Evolutionary conservation across 92 coral and sea anemone species (phyloP).

Genomic region (Meandrina meandrites): DNA sequence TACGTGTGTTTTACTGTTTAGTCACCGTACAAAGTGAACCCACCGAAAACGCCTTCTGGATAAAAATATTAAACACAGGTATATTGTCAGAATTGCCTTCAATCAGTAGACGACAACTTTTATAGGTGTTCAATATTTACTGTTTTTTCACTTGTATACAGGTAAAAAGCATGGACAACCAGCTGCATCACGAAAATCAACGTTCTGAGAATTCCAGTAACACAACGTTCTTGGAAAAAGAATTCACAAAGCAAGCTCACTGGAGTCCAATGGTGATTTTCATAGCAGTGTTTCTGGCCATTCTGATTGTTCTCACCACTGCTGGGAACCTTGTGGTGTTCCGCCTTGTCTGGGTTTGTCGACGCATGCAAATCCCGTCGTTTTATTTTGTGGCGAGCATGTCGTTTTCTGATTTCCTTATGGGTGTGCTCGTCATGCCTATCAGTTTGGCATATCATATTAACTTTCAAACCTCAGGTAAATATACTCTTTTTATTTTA

Average conservation of each 20-base stretch:
- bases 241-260: background rate
- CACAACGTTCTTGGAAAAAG: background rate
- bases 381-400: slow-evolving; percentile 68
- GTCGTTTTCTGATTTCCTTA: slow-evolving; percentile 57
- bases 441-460: slow-evolving; percentile 50
- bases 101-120: background rate
- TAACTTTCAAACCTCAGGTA: slow-evolving; percentile 51
- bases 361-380: slow-evolving; percentile 59
- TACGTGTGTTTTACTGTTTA: too few relatives aligned
- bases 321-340: slow-evolving; percentile 56
- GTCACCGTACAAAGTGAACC: background rate
- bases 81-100: background rate
- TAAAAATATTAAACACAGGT: background rate
- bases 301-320: slow-evolving; percentile 33
- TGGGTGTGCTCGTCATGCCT: slow-evolving; percentile 53
- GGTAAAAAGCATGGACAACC: background rate
- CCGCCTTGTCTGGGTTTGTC: slow-evolving; percentile 55
- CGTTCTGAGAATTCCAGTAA: background rate
- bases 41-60: background rate
- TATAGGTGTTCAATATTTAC: background rate
- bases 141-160: background rate
- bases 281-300: slow-evolving; percentile 28
- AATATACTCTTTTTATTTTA: background rate
- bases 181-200: background rate
- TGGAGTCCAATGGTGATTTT: slow-evolving; percentile 40